Conservation (phyloP, 1,140 invertebrate species). For the Tetragonula clypearis region DNA sequence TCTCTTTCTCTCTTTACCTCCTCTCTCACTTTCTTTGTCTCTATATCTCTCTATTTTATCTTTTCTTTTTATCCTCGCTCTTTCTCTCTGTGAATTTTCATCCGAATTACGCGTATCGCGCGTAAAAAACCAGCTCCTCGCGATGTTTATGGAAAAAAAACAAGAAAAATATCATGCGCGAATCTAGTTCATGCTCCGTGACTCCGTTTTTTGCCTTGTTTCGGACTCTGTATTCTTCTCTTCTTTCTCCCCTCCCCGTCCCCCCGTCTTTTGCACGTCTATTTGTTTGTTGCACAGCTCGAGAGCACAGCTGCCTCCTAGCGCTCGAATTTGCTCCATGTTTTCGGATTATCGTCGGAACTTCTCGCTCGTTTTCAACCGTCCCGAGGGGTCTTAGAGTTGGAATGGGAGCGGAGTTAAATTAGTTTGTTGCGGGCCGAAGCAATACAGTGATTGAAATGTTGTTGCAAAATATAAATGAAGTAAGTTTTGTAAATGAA, state of each 20-base stretch:
- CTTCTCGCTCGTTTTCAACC: not conserved
- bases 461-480: too few relatives aligned
- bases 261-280: not conserved
- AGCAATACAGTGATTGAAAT: too few relatives aligned
- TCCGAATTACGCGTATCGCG: not conserved
- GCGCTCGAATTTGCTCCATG: not conserved
- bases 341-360: not conserved
- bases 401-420: not conserved
- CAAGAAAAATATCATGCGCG: not conserved
- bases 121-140: not conserved
- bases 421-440: not conserved
- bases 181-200: conserved; percentile 33
- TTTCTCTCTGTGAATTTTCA: conserved; percentile 30
- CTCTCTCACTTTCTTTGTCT: not conserved
- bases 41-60: too few relatives aligned
- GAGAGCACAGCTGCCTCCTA: not conserved
- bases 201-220: not conserved
- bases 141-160: not conserved
- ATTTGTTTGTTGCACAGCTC: too few relatives aligned
- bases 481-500: too few relatives aligned
- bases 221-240: not conserved
- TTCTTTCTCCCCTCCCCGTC: not conserved
- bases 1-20: not conserved
- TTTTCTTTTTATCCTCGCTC: not conserved
- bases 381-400: not conserved